Base-by-base conservation (phyloP, 2,797 vertebrate genomes). In the Phyllotis vaccarum region DNA sequence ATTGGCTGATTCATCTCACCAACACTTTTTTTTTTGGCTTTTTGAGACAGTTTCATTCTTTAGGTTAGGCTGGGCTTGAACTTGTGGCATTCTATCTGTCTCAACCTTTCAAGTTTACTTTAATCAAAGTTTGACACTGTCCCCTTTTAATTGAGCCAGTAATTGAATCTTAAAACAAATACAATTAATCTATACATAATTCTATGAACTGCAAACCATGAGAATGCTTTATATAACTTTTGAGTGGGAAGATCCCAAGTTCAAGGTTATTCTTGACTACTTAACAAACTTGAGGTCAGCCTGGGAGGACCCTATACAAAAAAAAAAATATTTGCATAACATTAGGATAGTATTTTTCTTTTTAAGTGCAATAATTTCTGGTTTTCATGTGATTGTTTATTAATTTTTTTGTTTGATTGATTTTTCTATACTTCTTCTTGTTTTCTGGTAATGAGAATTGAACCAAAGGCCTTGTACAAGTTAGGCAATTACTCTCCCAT, bases 271-370 rank as follows among this genome's bases (percentile, higher is more conserved):
- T 56, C 34, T 34, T 79, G 76, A 54, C 11, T n/a, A 79, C 49
- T 54, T 79, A 34, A n/a, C 49, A n/a, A 79, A 54, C 8, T 79
- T 54, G 74, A 46, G 43, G 5, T 49, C 31, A 79, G 49, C 17
- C 19, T 79, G 49, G 49, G 76, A 54, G 54, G 46, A 79, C 17
- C 29, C 16, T 21, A 54, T 79, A n/a, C 31, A 52, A 52, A 34
- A 16, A 79, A n/a, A 76, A 79, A 54, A 56, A 19, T 29, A 27
- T 22, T 56, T 90, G 12, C 1, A 11, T 90, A 88, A 64, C 16
- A 85, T 87, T 79, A 95, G 64, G 66, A 86, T 17, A 81, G 56
- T 40, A 34, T 86, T 78, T 82, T 60, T 79, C 56, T n/a, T 82
- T 21, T 3, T 75, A 49, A 92, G 21, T 86, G 86, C 6, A 90